Base-by-base conservation (phyloP, 2,888 invertebrate genomes). In the Cryptocheilus praepositus region DNA sequence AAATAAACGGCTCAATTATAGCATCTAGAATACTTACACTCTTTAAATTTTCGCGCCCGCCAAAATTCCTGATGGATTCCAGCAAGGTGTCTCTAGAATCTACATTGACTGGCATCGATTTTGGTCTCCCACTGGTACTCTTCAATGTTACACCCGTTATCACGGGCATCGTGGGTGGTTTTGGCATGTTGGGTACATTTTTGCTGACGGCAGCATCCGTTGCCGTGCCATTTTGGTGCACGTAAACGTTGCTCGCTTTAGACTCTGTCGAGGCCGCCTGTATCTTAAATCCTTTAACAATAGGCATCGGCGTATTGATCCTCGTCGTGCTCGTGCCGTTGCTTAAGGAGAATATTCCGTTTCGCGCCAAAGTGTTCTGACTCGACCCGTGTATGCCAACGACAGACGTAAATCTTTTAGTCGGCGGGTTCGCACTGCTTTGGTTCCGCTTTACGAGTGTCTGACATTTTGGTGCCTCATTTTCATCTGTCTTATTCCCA, bases 1-100 rank as follows among this genome's bases (percentile, higher is more conserved):
- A n/a, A n/a, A n/a, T n/a, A n/a, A n/a, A n/a, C n/a, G n/a, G n/a
- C n/a, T n/a, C n/a, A n/a, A n/a, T n/a, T n/a, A n/a, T n/a, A n/a
- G n/a, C n/a, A n/a, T n/a, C n/a, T n/a, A n/a, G n/a, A 21, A 64
- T 71, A 72, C 82, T 79, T 68, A 87, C 84, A 58, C 74, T 87
- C 58, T 73, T 85, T 53, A 88, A 79, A 22, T 84, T 86, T 18
- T 78, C 76, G 16, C 81, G 82, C 18, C 88, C 88, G 0, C 94
- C 93, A 73, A 94, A 95, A 84, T 91, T 93, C 73, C 94, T 90
- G 81, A 95, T 95, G 18, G 94, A 93, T 58, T 92, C 91, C 86
- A 95, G 89, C 43, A 95, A 89, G 80, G 92, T 91, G 76, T 93
- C 92, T 54, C 94, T 89, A 0, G 93, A 91, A 86, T 94, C 93